These are phyloP conservation scores for Brachyalestes nurse DNA, from an alignment of 2,797 vertebrate genomes.

Conservation along the genomic window DNA sequence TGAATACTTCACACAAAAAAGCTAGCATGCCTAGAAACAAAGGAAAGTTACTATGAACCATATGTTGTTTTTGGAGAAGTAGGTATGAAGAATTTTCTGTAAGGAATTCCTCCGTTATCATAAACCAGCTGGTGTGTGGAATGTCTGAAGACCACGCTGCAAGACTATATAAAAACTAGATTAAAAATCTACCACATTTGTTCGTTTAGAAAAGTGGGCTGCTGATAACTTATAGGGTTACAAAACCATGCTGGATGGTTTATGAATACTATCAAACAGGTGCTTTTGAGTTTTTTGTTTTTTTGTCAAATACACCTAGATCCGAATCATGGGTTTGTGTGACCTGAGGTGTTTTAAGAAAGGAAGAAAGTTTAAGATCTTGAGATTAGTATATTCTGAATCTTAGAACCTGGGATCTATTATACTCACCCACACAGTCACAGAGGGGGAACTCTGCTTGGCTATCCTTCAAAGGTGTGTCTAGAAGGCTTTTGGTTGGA, in stretches of 20 bases:
- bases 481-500: slow-evolving; percentile 91
- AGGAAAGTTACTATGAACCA: neutral
- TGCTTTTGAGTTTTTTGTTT: neutral
- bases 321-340: neutral
- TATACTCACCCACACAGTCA: slow-evolving; percentile 91
- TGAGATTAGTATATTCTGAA: neutral
- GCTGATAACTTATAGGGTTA: neutral
- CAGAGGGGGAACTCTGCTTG: slow-evolving; percentile 92
- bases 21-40: neutral
- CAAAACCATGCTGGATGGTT: neutral
- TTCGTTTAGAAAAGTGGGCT: neutral
- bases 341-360: too few species aligned
- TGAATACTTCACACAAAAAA: neutral
- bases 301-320: neutral
- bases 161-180: too few species aligned
- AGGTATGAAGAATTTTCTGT: too few species aligned
- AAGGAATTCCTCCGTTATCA: too few species aligned
- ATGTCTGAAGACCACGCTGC: too few species aligned
- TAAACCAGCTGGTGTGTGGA: too few species aligned
- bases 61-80: neutral
- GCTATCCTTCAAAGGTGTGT: slow-evolving; percentile 90
- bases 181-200: neutral
- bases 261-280: too few species aligned
- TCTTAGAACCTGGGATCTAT: neutral
- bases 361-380: too few species aligned